A percentile compares a stretch with the other conserved stretches of the same genome.
These are phyloP conservation scores for Clusia tigrina DNA, from an alignment of 2,888 invertebrate species.

Conservation along the genomic window DNA sequence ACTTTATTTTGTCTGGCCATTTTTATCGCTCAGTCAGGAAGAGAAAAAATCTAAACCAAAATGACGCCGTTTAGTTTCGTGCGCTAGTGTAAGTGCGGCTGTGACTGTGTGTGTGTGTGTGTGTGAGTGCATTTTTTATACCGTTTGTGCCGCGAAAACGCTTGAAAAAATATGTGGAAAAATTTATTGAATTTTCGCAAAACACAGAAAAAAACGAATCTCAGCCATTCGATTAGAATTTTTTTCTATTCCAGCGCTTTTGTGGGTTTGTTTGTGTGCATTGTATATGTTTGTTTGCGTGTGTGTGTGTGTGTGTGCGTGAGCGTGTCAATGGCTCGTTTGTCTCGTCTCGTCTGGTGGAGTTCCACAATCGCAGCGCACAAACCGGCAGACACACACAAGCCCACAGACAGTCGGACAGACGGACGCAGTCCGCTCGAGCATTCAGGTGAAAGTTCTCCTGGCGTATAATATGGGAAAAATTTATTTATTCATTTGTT, in stretches of 20 bases:
- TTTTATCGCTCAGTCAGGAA: no score
- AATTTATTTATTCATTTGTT: slow-evolving; percentile 14
- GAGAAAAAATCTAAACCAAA: no score
- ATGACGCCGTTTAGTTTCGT: no score
- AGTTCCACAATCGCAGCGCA: no score
- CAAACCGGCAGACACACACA: neutral
- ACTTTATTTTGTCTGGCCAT: slow-evolving; percentile 18
- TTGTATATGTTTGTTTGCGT: slow-evolving; percentile 11
- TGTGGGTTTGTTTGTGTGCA: slow-evolving; percentile 9
- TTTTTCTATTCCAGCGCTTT: slow-evolving; percentile 11
- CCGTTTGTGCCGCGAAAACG: no score
- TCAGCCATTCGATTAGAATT: slow-evolving; percentile 22
- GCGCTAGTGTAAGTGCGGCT: no score
- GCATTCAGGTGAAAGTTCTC: slow-evolving; percentile 21
- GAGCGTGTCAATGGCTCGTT: slow-evolving; percentile 6
- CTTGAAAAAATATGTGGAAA: neutral
- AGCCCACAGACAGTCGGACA: neutral
- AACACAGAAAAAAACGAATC: neutral
- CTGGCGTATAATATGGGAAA: slow-evolving; percentile 23
- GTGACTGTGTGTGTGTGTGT: no score
- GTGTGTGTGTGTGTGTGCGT: slow-evolving; percentile 13
- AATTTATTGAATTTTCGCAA: slow-evolving; percentile 1
- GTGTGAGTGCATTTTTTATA: no score
- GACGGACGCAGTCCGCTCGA: neutral
- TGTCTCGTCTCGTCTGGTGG: no score